A percentile compares a stretch with the other conserved stretches of the same genome.
phyloP scores from a whole-genome alignment of 2,797 vertebrate species.

The Gymnopithys bicolor region DNA sequence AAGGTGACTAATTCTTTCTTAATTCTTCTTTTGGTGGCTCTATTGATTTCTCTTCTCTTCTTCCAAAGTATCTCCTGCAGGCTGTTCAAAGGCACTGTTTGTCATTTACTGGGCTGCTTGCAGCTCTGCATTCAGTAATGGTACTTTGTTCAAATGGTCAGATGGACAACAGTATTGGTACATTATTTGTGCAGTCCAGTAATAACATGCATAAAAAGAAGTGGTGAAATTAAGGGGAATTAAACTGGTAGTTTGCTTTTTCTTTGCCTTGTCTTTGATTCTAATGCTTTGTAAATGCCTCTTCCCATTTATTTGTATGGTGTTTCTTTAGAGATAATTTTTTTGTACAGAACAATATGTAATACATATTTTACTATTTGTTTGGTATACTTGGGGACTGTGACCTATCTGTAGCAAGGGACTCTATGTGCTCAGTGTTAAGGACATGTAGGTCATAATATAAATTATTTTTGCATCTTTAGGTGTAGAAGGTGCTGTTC shows the following conservation, averaged over 20 bases:
- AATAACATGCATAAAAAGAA: neutral
- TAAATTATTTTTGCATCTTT: neutral
- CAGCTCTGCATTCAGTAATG: neutral
- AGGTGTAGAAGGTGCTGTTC: neutral
- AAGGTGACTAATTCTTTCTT: constrained; percentile 77
- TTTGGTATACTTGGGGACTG: neutral
- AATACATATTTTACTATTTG: neutral
- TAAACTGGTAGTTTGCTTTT: neutral
- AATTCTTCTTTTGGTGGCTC: neutral
- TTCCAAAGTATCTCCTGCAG: neutral
- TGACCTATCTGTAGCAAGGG: neutral
- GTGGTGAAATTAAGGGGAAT: neutral
- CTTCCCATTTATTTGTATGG: neutral
- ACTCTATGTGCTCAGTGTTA: neutral
- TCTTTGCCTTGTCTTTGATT: neutral
- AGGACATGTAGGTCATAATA: neutral
- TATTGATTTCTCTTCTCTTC: neutral
- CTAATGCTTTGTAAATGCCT: neutral
- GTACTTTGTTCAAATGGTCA: neutral
- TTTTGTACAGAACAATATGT: neutral
- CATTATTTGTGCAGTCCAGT: neutral
- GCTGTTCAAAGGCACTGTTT: neutral
- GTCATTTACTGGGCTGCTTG: neutral
- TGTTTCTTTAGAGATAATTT: neutral
- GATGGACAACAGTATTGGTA: neutral